A percentile compares a stretch with the other conserved stretches of the same genome.
Conservation (phyloP, 2,113 vertebrate genomes). For the Corydoras sp. region DNA sequence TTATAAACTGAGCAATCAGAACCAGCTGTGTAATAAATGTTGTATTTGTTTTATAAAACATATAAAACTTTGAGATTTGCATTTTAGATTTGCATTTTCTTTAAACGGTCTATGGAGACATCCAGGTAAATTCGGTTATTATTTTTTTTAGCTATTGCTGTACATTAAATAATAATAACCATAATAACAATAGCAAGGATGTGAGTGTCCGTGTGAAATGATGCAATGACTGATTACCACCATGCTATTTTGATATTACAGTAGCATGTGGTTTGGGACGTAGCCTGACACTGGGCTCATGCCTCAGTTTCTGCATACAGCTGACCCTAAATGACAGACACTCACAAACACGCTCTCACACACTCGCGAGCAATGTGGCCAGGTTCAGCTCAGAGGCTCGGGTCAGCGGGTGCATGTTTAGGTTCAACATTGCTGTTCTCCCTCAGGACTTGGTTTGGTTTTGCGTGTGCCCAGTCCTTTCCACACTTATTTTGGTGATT, state of each 20-base stretch:
- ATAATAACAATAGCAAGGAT: too few relatives aligned
- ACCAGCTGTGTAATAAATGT: too few relatives aligned
- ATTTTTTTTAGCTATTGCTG: too few relatives aligned
- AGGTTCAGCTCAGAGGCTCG: not conserved
- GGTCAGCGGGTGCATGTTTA: constrained; percentile 20
- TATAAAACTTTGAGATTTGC: too few relatives aligned
- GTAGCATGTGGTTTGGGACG: constrained; percentile 12
- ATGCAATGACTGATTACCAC: not conserved
- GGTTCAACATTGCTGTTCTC: not conserved
- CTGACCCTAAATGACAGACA: not conserved
- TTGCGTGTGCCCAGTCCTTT: not conserved
- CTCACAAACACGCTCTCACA: not conserved
- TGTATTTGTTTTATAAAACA: too few relatives aligned
- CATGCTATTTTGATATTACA: not conserved
- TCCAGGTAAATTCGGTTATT: too few relatives aligned
- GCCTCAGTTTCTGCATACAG: constrained; percentile 15
- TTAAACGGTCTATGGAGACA: too few relatives aligned
- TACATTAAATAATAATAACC: too few relatives aligned
- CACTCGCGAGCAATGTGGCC: not conserved
- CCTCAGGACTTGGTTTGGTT: not conserved
- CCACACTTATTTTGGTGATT: not conserved
- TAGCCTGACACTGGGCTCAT: constrained; percentile 16
- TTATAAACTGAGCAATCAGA: too few relatives aligned
- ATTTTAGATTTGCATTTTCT: too few relatives aligned
- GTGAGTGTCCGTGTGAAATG: too few relatives aligned